These are phyloP conservation scores for Dicranocentrus wangi DNA, from an alignment of 2,888 invertebrate species.

Conservation along the genomic window DNA sequence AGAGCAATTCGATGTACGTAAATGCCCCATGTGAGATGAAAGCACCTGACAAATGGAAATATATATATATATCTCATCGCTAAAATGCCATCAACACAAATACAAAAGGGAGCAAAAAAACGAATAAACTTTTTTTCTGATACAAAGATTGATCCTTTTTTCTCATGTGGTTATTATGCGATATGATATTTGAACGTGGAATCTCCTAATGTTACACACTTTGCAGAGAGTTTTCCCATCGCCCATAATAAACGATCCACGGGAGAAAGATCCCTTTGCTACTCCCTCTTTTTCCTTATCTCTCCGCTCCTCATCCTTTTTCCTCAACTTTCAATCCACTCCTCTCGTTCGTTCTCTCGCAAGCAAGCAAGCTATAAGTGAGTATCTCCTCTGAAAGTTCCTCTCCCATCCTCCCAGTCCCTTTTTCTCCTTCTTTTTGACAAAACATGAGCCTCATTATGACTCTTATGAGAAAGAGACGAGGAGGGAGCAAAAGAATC, in stretches of 20 bases:
- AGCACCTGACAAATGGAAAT: conserved; percentile 56
- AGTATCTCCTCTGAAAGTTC: too few species aligned
- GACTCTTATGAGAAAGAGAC: conserved; percentile 38
- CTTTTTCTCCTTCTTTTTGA: conserved; percentile 57
- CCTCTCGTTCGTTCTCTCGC: too few species aligned
- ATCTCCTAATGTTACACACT: conserved; percentile 28
- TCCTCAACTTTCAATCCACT: conserved; percentile 15
- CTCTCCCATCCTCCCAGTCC: conserved; percentile 21
- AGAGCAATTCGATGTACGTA: neutral
- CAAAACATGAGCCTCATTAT: conserved; percentile 64
- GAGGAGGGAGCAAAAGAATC: conserved; percentile 45
- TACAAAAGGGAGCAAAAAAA: neutral
- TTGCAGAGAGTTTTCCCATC: conserved; percentile 12
- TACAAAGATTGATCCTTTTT: conserved; percentile 20
- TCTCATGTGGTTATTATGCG: conserved; percentile 19
- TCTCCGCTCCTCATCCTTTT: conserved; percentile 11
- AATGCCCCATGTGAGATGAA: conserved; percentile 28
- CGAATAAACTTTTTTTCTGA: conserved; percentile 1
- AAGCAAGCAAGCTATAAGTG: too few species aligned
- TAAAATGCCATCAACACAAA: conserved; percentile 34
- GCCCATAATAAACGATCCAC: too few species aligned
- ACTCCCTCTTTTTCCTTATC: conserved; percentile 27
- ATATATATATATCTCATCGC: conserved; percentile 7
- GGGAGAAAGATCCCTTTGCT: conserved; percentile 31
- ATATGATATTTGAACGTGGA: conserved; percentile 6